These are phyloP conservation scores for Alcedo atthis DNA, from an alignment of 2,797 vertebrate species.

Conservation along the genomic window DNA sequence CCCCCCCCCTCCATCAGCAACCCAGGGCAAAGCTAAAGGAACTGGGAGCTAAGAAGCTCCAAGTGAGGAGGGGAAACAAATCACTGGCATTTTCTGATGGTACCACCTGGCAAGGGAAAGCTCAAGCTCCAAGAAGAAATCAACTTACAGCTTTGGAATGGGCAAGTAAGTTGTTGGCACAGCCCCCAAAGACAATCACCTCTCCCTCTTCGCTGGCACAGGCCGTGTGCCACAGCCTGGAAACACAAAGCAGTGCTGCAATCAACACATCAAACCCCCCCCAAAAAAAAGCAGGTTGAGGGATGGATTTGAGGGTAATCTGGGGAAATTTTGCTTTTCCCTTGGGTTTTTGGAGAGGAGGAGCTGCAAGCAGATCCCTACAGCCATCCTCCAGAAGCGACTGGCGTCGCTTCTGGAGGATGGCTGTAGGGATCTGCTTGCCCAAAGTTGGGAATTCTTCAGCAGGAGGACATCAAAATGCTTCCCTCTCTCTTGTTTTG, in stretches of 20 bases:
- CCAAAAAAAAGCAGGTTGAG: background rate
- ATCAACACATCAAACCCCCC: background rate
- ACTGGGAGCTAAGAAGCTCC: too few species aligned
- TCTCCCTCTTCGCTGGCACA: slow-evolving; percentile 93
- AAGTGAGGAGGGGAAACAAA: too few species aligned
- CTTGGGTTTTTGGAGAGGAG: too few species aligned
- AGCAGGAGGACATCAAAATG: background rate
- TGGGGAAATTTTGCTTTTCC: background rate
- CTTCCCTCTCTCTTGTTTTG: background rate
- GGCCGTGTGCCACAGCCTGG: slow-evolving; percentile 95
- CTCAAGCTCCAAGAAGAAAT: background rate
- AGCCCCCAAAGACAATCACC: slow-evolving; percentile 95
- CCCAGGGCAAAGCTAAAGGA: background rate
- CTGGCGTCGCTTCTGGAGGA: background rate
- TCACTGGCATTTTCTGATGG: too few species aligned
- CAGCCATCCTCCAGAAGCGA: background rate
- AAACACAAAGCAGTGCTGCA: background rate
- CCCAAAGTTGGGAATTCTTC: background rate
- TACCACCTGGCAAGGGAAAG: background rate
- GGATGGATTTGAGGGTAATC: background rate
- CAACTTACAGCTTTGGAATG: slow-evolving; percentile 91
- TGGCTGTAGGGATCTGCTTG: fast-evolving
- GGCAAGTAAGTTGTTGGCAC: slow-evolving; percentile 94
- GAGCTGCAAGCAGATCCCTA: background rate
- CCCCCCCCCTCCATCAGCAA: background rate